Conservation (phyloP, 2,888 invertebrate genomes). For the Taphrorychus bicolor region DNA sequence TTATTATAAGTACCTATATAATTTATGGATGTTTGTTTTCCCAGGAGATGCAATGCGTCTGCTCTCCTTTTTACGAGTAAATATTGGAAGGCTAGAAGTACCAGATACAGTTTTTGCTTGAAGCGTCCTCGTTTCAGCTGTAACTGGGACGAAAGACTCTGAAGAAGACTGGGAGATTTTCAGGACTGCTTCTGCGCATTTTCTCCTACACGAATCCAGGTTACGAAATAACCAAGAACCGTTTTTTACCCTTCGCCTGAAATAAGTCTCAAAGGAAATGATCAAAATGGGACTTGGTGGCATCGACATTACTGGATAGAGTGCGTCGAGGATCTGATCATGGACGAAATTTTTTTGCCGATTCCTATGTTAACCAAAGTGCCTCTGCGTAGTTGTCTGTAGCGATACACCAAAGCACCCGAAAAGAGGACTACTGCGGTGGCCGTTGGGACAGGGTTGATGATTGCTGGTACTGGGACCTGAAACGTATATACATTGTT, state of each 20-base stretch:
- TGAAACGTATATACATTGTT: no score
- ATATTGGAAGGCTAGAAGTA: slow-evolving; percentile 4
- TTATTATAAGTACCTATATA: no score
- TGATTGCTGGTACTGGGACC: slow-evolving; percentile 12
- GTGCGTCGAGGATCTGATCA: slow-evolving; percentile 21
- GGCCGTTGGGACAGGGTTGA: no score
- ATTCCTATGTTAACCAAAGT: slow-evolving; percentile 28
- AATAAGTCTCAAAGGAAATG: neutral
- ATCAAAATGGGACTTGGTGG: no score
- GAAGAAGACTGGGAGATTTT: slow-evolving; percentile 41
- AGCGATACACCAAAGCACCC: slow-evolving; percentile 23
- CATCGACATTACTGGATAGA: slow-evolving; percentile 34
- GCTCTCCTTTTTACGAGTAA: neutral
- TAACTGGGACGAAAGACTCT: slow-evolving; percentile 38
- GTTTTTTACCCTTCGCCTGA: slow-evolving; percentile 35
- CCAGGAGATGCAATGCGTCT: no score
- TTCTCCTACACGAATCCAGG: slow-evolving; percentile 41
- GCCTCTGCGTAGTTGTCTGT: slow-evolving; percentile 21
- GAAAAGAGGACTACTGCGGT: slow-evolving; percentile 20
- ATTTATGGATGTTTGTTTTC: no score
- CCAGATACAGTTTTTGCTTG: slow-evolving; percentile 9
- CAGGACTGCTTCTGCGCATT: slow-evolving; percentile 43
- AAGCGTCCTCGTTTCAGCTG: slow-evolving; percentile 16
- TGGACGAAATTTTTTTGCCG: slow-evolving; percentile 15
- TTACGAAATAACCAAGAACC: slow-evolving; percentile 46